These are phyloP conservation scores for Saccostrea cuccullata DNA, from an alignment of 1,140 invertebrate species.

Conservation along the genomic window DNA sequence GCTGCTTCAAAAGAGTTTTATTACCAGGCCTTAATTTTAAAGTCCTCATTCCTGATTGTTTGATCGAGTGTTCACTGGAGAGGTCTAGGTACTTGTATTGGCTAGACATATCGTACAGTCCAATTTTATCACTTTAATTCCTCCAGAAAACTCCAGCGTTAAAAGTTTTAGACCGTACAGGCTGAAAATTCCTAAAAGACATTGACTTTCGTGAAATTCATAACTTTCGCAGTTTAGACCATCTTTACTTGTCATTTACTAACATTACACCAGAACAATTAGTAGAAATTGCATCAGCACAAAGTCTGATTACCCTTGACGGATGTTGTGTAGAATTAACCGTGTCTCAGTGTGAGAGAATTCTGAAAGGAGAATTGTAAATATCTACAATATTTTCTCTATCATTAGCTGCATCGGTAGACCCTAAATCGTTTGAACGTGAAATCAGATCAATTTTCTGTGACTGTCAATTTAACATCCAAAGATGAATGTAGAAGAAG, in stretches of 20 bases:
- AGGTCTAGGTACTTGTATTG: conserved; percentile 3
- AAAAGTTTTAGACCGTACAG: background rate
- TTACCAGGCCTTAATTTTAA: background rate
- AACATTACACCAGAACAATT: too few relatives aligned
- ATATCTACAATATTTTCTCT: background rate
- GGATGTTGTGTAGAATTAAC: background rate
- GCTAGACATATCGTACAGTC: background rate
- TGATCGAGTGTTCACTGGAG: background rate
- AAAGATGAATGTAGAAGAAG: conserved; percentile 5
- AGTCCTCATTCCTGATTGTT: background rate
- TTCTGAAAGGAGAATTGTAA: background rate
- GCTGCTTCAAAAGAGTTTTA: conserved; percentile 6
- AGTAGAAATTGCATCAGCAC: background rate
- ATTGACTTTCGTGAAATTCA: background rate
- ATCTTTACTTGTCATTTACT: too few relatives aligned
- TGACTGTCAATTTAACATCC: conserved; percentile 20
- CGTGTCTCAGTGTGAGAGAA: background rate
- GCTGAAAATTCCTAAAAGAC: background rate
- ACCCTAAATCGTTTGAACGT: background rate
- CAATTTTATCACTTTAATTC: background rate
- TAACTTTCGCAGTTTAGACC: too few relatives aligned
- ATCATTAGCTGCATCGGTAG: background rate
- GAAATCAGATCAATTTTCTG: background rate
- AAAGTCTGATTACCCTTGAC: background rate
- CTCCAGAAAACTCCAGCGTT: background rate